Evolutionary conservation across 2,888 invertebrate genomes (phyloP).

Genomic region (Agonum fuliginosum): DNA sequence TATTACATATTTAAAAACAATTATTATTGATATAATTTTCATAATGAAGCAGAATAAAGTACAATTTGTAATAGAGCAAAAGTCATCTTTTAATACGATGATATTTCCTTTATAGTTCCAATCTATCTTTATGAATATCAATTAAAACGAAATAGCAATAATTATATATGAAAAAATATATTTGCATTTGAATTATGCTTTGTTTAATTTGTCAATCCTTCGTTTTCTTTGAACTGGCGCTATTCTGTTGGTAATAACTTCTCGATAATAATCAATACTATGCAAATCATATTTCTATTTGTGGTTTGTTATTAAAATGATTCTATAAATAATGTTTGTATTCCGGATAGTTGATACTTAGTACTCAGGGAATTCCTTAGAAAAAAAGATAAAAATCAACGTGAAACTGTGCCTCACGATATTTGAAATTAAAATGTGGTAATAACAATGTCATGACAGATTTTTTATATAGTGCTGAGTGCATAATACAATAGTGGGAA

Average conservation of each 20-base stretch:
- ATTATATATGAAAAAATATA: too few relatives aligned
- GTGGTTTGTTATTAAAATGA: constrained; percentile 23
- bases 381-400: constrained; percentile 5
- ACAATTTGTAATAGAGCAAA: too few relatives aligned
- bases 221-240: neutral
- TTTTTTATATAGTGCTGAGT: constrained; percentile 15
- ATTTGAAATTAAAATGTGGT: constrained; percentile 30
- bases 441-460: constrained; percentile 25
- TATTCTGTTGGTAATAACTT: neutral
- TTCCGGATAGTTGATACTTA: constrained; percentile 2
- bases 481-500: constrained; percentile 28
- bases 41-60: too few relatives aligned
- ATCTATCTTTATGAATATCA: too few relatives aligned
- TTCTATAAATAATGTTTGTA: constrained; percentile 16
- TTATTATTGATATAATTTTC: too few relatives aligned
- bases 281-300: neutral
- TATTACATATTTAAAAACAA: too few relatives aligned
- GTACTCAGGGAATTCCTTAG: constrained; percentile 20
- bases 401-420: neutral
- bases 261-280: neutral
- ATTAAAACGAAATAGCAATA: too few relatives aligned
- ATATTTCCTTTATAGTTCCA: too few relatives aligned
- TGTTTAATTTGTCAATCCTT: too few relatives aligned
- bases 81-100: too few relatives aligned
- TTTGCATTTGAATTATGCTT: too few relatives aligned